These are phyloP conservation scores for Probosciger aterrimus DNA, from an alignment of 2,113 vertebrate species.

Conservation along the genomic window DNA sequence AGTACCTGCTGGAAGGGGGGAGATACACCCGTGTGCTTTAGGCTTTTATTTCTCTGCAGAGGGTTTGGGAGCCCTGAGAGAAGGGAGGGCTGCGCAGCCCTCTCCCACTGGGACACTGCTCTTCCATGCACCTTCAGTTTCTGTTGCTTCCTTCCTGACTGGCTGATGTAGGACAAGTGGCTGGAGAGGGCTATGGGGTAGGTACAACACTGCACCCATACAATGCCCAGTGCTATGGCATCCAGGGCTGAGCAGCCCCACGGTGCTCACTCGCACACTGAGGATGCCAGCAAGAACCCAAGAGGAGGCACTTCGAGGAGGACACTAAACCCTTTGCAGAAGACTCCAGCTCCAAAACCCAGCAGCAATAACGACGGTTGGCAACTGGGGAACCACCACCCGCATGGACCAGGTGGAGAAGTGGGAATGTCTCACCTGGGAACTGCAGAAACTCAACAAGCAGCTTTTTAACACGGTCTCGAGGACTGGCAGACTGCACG, in stretches of 20 bases:
- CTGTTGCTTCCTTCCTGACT: fast-evolving
- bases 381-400: background rate
- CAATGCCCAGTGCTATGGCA: fast-evolving
- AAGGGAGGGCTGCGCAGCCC: background rate
- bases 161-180: background rate
- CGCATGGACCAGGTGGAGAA: fast-evolving
- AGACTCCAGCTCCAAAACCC: background rate
- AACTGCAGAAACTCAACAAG: fast-evolving
- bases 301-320: fast-evolving
- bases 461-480: background rate
- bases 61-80: background rate
- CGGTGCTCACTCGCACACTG: fast-evolving
- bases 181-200: background rate
- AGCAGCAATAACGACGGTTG: background rate
- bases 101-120: fast-evolving
- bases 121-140: background rate
- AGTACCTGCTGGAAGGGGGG: background rate
- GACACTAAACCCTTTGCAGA: background rate
- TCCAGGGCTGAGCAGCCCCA: background rate
- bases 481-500: fast-evolving
- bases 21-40: background rate
- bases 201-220: fast-evolving
- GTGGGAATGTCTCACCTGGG: fast-evolving
- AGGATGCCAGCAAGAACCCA: background rate
- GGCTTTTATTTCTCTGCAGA: background rate